Evolutionary conservation across 2,797 vertebrate species (phyloP), one percentile per base, ranked within the genome.

Genomic region (Gila robusta): DNA sequence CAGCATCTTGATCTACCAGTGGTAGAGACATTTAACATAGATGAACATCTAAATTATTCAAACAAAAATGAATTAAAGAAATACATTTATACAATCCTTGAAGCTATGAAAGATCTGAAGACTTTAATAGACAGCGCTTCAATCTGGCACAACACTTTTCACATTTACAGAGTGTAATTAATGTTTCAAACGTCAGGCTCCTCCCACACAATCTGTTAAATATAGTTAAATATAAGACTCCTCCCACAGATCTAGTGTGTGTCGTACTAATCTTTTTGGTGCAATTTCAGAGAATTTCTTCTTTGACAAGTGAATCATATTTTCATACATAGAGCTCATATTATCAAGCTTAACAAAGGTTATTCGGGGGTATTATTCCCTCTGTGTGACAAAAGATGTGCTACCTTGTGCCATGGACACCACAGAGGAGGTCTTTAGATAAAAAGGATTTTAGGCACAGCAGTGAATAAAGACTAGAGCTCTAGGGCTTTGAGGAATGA

Each of bases 21-120:
- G 78, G 70, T 87, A 79, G 76, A 72, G 87, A 85, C 86, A 90
- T 91, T 90, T 89, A 91, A 89, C 88, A 90, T 89, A 87, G 82
- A 90, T 90, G 87, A 90, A 87, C 19, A 59, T 54, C 73, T 91
- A 87, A 90, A 91, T 90, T 88, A 92, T 91, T 91, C 69, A 90
- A 64, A 82, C 74, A 85, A 81, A 82, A 74, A 91, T 90, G 80
- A 91, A 90, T 90, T 80, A 90, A 88, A 89, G 84, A 90, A 90
- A 89, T 89, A 86, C 56, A 69, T 88, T 87, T 86, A 86, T 79
- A 88, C 84, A 89, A 87, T 88, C 88, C 88, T 80, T 85, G 81
- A 81, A 90, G 88, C 52, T 39, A 73, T 32, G 44, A 49, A 39
- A 64, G 82, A 89, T 85, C 47, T 86, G 59, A 64, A 89, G 80